These are phyloP conservation scores for Latheticus oryzae DNA, from an alignment of 2,888 invertebrate genomes.

Conservation along the genomic window DNA sequence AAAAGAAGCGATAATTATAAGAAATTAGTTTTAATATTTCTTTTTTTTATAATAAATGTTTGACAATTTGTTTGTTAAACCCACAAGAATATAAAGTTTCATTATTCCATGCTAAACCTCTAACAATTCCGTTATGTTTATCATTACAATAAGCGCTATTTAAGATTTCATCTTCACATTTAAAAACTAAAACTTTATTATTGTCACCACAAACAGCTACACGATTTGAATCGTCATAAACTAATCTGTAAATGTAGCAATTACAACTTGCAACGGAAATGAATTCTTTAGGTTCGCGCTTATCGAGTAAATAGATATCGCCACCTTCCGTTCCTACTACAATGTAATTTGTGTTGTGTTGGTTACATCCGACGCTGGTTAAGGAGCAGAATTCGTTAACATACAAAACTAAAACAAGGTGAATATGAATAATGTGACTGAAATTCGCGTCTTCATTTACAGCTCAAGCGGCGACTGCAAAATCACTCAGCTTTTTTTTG, in stretches of 20 bases:
- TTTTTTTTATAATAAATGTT: constrained; percentile 53
- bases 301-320: constrained; percentile 67
- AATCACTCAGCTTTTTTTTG: too few species aligned
- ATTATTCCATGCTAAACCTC: constrained; percentile 70
- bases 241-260: constrained; percentile 62
- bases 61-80: constrained; percentile 68
- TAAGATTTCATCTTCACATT: constrained; percentile 59
- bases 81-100: constrained; percentile 70
- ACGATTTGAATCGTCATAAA: constrained; percentile 62
- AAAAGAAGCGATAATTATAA: constrained; percentile 9
- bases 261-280: constrained; percentile 57
- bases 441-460: too few species aligned
- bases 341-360: constrained; percentile 63
- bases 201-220: constrained; percentile 68
- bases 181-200: constrained; percentile 64
- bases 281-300: constrained; percentile 63
- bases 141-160: constrained; percentile 63
- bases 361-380: constrained; percentile 65
- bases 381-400: constrained; percentile 63
- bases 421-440: too few species aligned
- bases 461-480: too few species aligned
- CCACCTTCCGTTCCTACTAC: constrained; percentile 69
- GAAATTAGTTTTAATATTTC: constrained; percentile 17
- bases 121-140: constrained; percentile 68
- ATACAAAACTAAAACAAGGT: constrained; percentile 65